Conservation (phyloP, 1,140 invertebrate genomes). For the Oedothorax gibbosus region DNA sequence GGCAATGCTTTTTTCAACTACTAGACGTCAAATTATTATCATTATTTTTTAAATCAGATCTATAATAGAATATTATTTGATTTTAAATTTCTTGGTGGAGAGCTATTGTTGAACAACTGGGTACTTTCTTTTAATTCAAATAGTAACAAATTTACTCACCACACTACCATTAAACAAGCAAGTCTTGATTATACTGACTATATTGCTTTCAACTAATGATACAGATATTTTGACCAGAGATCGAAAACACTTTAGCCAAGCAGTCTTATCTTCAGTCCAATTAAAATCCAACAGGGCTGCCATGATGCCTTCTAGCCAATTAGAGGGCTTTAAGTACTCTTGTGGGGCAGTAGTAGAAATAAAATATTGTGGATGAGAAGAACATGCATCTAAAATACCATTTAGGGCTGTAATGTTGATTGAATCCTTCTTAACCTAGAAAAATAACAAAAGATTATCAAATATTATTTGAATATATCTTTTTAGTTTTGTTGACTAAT, state of each 20-base stretch:
- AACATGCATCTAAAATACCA: conserved; percentile 13
- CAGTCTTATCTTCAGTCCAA: neutral
- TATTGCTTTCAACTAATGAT: conserved; percentile 15
- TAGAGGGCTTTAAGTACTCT: conserved; percentile 1
- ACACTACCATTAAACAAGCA: conserved; percentile 5
- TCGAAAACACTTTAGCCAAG: conserved; percentile 36
- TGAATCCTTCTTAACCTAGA: neutral
- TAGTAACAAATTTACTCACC: conserved; percentile 3
- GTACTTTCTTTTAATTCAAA: no score
- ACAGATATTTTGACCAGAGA: conserved; percentile 21
- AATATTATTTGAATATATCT: neutral
- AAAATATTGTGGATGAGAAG: conserved; percentile 22
- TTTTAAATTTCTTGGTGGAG: no score
- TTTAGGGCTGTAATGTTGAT: conserved; percentile 5
- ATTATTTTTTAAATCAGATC: no score
- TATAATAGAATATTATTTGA: no score
- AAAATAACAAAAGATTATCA: neutral
- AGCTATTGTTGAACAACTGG: no score
- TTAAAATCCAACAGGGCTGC: conserved; percentile 19
- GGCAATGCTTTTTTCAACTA: no score
- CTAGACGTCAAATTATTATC: no score
- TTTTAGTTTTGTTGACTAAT: no score
- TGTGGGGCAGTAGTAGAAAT: neutral
- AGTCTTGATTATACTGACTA: conserved; percentile 16
- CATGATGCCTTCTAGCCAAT: conserved; percentile 37